These are phyloP conservation scores for Penelope pileata DNA, from an alignment of 2,113 vertebrate species.

Conservation along the genomic window DNA sequence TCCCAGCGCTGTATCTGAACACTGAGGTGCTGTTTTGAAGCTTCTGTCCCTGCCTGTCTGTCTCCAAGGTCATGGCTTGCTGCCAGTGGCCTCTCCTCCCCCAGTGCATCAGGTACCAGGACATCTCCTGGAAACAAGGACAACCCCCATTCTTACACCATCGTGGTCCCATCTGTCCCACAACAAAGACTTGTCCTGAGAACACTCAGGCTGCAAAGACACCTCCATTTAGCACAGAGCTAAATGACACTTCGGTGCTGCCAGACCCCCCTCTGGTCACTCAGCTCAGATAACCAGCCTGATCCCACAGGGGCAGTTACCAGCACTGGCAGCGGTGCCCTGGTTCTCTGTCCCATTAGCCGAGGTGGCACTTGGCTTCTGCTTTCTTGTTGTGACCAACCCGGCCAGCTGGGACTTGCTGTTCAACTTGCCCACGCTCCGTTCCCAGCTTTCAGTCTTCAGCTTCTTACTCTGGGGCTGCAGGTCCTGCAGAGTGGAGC, in stretches of 20 bases:
- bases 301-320: neutral
- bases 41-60: neutral
- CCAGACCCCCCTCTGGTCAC: neutral
- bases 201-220: neutral
- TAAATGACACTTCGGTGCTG: accelerated
- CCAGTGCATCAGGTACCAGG: neutral
- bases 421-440: slow-evolving; percentile 80
- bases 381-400: slow-evolving; percentile 82
- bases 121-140: neutral
- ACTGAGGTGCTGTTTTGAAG: accelerated
- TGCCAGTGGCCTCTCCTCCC: neutral
- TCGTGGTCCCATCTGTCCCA: neutral
- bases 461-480: slow-evolving; percentile 74
- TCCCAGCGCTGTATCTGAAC: neutral
- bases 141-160: neutral
- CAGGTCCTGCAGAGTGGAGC: neutral
- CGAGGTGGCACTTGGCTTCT: neutral
- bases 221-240: neutral
- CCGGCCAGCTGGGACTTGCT: slow-evolving; percentile 73
- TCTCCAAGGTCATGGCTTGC: neutral
- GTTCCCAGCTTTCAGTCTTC: slow-evolving; percentile 84
- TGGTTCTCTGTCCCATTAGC: neutral
- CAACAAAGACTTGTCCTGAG: neutral
- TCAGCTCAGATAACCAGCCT: neutral
- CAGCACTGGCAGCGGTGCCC: accelerated